Evolutionary conservation across 64 coral and sea anemone species (phyloP).

Genomic region (Montipora capricornis): DNA sequence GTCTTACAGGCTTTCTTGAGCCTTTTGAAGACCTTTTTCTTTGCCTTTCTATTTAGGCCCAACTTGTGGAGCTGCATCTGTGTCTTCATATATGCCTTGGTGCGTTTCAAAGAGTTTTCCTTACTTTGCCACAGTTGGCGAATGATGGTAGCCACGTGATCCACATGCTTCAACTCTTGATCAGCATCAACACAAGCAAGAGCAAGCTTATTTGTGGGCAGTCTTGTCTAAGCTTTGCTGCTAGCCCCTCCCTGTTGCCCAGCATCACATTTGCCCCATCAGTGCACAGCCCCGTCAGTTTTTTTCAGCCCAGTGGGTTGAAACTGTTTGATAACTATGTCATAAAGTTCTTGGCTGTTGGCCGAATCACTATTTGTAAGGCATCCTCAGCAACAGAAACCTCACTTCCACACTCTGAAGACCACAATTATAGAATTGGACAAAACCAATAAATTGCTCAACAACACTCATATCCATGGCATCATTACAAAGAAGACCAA

Average conservation of each 20-base stretch:
- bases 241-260: slow-evolving; percentile 4
- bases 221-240: slow-evolving; percentile 12
- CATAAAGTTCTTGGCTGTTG: slow-evolving; percentile 7
- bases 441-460: not conserved
- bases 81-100: slow-evolving; percentile 20
- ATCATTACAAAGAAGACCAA: slow-evolving; percentile 2
- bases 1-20: slow-evolving; percentile 33
- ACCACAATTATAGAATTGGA: not conserved
- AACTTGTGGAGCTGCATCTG: not conserved
- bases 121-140: slow-evolving; percentile 24
- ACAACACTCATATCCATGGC: not conserved
- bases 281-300: slow-evolving; percentile 3
- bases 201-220: slow-evolving; percentile 19
- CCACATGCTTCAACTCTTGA: slow-evolving; percentile 21
- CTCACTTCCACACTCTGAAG: slow-evolving; percentile 20
- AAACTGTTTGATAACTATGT: slow-evolving; percentile 20
- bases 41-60: not conserved
- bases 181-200: slow-evolving; percentile 14
- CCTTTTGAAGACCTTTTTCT: slow-evolving; percentile 28
- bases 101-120: not conserved
- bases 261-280: slow-evolving; percentile 40
- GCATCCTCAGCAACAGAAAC: slow-evolving; percentile 29
- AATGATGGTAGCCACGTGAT: slow-evolving; percentile 26
- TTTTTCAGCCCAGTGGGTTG: slow-evolving; percentile 3
- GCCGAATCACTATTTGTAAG: slow-evolving; percentile 15